Conservation (phyloP, 2,888 invertebrate genomes). For the Achlya flavicornis region DNA sequence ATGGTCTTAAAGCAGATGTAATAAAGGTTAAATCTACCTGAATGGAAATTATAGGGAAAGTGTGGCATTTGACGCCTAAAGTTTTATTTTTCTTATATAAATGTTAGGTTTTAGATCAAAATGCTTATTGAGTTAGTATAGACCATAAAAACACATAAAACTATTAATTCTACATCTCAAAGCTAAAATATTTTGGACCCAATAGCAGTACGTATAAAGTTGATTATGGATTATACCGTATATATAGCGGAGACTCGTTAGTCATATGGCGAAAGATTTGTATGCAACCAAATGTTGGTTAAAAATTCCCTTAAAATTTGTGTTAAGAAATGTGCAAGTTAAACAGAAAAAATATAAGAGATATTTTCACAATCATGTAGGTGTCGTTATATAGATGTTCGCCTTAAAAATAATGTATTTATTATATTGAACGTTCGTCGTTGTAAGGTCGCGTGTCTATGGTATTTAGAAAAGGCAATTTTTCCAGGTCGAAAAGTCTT, state of each 20-base stretch:
- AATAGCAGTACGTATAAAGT: no score
- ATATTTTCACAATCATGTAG: slow-evolving; percentile 5
- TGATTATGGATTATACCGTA: background rate
- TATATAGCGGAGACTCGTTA: background rate
- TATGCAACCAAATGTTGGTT: slow-evolving; percentile 9
- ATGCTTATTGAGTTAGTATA: background rate
- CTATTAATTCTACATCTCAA: no score
- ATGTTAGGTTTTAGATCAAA: slow-evolving; percentile 5
- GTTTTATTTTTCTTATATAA: slow-evolving; percentile 7
- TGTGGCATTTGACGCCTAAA: background rate
- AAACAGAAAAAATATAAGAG: background rate
- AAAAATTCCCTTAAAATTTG: background rate
- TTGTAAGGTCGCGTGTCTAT: background rate
- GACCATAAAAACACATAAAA: slow-evolving; percentile 1
- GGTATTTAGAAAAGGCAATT: background rate
- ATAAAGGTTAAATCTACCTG: slow-evolving; percentile 2
- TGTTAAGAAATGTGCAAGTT: background rate
- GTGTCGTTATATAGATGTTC: background rate
- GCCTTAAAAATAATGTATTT: background rate
- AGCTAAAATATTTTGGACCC: background rate
- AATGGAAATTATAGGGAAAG: background rate
- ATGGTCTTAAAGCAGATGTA: slow-evolving; percentile 3
- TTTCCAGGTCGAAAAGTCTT: no score
- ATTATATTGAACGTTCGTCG: background rate
- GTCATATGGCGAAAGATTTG: slow-evolving; percentile 1